phyloP scores from a whole-genome alignment of 2,113 vertebrate genomes.

The Thunnus thynnus region DNA sequence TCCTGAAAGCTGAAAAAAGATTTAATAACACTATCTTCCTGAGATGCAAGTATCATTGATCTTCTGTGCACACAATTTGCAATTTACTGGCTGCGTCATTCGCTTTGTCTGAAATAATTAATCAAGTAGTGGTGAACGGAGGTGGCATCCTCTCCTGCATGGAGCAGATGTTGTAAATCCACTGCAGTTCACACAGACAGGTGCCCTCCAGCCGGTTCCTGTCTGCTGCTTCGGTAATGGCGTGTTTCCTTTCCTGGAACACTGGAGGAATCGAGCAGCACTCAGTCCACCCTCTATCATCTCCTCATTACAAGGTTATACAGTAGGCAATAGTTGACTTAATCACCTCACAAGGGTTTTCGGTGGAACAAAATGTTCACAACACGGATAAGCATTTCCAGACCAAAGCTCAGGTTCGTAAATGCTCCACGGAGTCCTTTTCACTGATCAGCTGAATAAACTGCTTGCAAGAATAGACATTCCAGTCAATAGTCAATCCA shows the following conservation, averaged over 20 bases:
- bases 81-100: slow-evolving; percentile 54
- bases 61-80: slow-evolving; percentile 29
- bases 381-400: not conserved
- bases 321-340: slow-evolving; percentile 25
- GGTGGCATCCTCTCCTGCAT: slow-evolving; percentile 70
- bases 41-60: slow-evolving; percentile 1
- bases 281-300: slow-evolving; percentile 61
- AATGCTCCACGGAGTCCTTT: not conserved
- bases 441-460: not conserved
- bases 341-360: slow-evolving; percentile 19
- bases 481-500: slow-evolving; percentile 1
- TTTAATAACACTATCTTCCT: slow-evolving; percentile 5
- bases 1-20: not conserved
- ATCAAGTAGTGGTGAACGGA: slow-evolving; percentile 62
- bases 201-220: slow-evolving; percentile 82
- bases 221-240: slow-evolving; percentile 81
- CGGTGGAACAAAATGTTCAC: slow-evolving; percentile 1
- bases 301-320: slow-evolving; percentile 60
- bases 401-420: not conserved
- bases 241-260: slow-evolving; percentile 75
- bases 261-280: slow-evolving; percentile 63
- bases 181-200: slow-evolving; percentile 73
- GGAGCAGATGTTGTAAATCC: slow-evolving; percentile 83
- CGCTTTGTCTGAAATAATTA: slow-evolving; percentile 63
- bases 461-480: not conserved